A percentile compares a stretch with the other conserved stretches of the same genome.
These are phyloP conservation scores for Noctua comes DNA, from an alignment of 2,888 invertebrate genomes.

Conservation along the genomic window DNA sequence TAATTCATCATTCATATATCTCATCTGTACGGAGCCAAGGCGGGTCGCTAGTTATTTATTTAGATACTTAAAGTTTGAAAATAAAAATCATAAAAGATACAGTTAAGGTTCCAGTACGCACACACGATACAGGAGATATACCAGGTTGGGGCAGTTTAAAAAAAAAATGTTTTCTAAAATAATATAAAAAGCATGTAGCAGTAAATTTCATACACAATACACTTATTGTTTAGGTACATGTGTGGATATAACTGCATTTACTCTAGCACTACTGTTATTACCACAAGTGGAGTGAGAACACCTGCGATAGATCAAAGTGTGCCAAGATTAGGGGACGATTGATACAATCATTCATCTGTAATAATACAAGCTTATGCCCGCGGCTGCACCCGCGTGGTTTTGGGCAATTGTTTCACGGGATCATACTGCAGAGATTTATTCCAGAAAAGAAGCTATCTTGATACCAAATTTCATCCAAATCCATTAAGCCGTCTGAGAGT, in stretches of 20 bases:
- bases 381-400: no score
- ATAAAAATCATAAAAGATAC: no score
- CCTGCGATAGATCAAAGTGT: slow-evolving; percentile 54
- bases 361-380: no score
- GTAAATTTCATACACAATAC: slow-evolving; percentile 44
- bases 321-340: neutral
- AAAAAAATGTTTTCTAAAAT: neutral
- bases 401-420: no score
- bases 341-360: no score
- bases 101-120: neutral
- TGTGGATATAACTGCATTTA: slow-evolving; percentile 40
- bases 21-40: no score
- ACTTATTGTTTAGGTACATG: slow-evolving; percentile 28
- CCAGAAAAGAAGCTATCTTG: no score
- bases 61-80: neutral
- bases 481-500: no score
- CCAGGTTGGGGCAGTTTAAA: neutral
- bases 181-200: slow-evolving; percentile 18
- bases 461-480: no score
- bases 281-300: slow-evolving; percentile 31
- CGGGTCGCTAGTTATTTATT: neutral
- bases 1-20: no score
- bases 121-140: neutral
- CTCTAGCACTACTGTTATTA: slow-evolving; percentile 54
- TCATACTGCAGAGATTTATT: no score